Evolutionary conservation across 2,888 invertebrate species (phyloP).

Genomic region (Campoplex nolae): DNA sequence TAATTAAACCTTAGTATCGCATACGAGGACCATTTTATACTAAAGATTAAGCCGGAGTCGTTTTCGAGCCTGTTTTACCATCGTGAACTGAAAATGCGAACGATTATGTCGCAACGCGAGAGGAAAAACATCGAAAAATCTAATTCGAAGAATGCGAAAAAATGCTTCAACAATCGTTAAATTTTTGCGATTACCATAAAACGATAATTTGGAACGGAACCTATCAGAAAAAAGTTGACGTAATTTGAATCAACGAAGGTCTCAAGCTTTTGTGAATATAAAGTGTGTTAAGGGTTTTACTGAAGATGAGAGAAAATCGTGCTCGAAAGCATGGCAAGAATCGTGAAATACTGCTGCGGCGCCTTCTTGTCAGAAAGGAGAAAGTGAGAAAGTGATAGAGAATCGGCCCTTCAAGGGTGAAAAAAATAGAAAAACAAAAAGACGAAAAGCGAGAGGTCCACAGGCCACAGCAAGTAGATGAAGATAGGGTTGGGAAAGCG

Average conservation of each 20-base stretch:
- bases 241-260: background rate
- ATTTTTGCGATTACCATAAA: background rate
- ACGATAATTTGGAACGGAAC: background rate
- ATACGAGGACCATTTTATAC: too few relatives aligned
- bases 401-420: constrained; percentile 12
- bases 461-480: background rate
- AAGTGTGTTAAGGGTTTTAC: background rate
- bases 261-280: background rate
- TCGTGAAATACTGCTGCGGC: background rate
- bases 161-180: too few relatives aligned
- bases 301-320: background rate
- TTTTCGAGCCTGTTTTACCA: too few relatives aligned
- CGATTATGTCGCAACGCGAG: too few relatives aligned
- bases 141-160: too few relatives aligned
- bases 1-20: too few relatives aligned
- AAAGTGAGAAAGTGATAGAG: background rate
- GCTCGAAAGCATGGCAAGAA: background rate
- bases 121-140: too few relatives aligned
- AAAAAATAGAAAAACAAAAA: background rate
- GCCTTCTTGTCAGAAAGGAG: background rate
- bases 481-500: background rate
- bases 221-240: background rate
- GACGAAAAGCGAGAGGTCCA: background rate
- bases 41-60: too few relatives aligned
- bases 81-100: too few relatives aligned